A percentile compares a stretch with the other conserved stretches of the same genome.
phyloP scores from a whole-genome alignment of 1,140 invertebrate genomes.

The Metaphire vulgaris region DNA sequence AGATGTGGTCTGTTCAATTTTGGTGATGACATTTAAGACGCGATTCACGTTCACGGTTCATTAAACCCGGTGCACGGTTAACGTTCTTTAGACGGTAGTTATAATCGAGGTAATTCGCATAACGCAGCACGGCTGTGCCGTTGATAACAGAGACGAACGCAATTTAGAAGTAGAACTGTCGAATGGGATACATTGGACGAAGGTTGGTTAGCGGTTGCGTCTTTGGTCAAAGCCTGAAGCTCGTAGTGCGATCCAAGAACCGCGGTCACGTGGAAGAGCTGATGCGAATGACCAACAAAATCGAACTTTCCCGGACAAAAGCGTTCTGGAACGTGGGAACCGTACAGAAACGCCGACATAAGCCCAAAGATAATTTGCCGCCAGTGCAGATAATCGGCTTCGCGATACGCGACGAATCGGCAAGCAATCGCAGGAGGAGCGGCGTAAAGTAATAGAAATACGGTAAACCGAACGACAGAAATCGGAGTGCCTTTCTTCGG shows the following conservation, averaged over 20 bases:
- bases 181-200: background rate
- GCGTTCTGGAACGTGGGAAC: conserved; percentile 53
- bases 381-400: conserved; percentile 38
- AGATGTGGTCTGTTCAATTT: too few relatives aligned
- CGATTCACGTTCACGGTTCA: too few relatives aligned
- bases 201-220: background rate
- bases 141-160: background rate
- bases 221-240: background rate
- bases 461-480: conserved; percentile 51
- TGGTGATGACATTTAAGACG: too few relatives aligned
- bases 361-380: conserved; percentile 50
- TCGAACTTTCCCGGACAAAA: conserved; percentile 54
- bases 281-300: conserved; percentile 55
- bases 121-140: background rate
- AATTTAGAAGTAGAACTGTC: background rate
- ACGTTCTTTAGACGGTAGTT: background rate
- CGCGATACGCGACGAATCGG: conserved; percentile 29
- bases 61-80: background rate
- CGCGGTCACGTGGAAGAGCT: conserved; percentile 52
- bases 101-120: background rate
- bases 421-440: conserved; percentile 42
- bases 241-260: conserved; percentile 37
- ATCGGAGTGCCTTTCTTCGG: conserved; percentile 41
- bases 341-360: conserved; percentile 51
- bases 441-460: conserved; percentile 53